phyloP scores from a whole-genome alignment of 2,113 vertebrate species.

The Lethenteron reissneri region DNA sequence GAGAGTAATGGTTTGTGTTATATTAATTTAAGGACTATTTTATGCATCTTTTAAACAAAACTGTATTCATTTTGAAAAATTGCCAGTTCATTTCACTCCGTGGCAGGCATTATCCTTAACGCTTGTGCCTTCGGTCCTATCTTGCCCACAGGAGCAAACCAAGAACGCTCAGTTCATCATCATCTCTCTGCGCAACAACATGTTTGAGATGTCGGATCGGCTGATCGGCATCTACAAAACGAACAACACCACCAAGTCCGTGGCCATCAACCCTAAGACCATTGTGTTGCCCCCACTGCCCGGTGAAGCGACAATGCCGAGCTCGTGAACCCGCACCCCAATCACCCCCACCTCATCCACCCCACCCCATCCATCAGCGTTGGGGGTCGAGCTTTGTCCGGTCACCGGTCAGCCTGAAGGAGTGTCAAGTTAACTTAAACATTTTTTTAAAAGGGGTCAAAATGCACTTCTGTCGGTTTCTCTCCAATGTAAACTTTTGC shows the following conservation, averaged over 20 bases:
- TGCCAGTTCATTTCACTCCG: neutral
- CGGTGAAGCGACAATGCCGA: too few relatives aligned
- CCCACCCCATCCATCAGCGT: too few relatives aligned
- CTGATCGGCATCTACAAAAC: constrained; percentile 92
- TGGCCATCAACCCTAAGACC: constrained; percentile 58
- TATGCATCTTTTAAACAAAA: neutral
- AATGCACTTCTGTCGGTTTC: too few relatives aligned
- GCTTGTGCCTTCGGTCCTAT: neutral
- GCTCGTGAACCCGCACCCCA: too few relatives aligned
- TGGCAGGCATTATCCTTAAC: neutral
- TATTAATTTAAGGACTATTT: neutral
- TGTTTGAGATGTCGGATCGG: constrained; percentile 89
- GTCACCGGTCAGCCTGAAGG: too few relatives aligned
- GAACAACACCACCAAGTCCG: constrained; percentile 66
- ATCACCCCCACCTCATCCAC: too few relatives aligned
- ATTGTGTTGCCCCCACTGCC: neutral
- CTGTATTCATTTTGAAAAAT: neutral
- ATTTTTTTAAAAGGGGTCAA: too few relatives aligned
- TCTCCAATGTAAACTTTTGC: too few relatives aligned
- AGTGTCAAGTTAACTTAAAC: too few relatives aligned
- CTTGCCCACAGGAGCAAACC: constrained; percentile 62
- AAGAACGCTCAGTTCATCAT: constrained; percentile 97
- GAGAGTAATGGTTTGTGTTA: neutral
- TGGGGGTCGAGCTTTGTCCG: too few relatives aligned
- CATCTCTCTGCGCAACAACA: constrained; percentile 92